Evolutionary conservation across 1,140 invertebrate genomes (phyloP).

Genomic region (Melitaea cinxia): DNA sequence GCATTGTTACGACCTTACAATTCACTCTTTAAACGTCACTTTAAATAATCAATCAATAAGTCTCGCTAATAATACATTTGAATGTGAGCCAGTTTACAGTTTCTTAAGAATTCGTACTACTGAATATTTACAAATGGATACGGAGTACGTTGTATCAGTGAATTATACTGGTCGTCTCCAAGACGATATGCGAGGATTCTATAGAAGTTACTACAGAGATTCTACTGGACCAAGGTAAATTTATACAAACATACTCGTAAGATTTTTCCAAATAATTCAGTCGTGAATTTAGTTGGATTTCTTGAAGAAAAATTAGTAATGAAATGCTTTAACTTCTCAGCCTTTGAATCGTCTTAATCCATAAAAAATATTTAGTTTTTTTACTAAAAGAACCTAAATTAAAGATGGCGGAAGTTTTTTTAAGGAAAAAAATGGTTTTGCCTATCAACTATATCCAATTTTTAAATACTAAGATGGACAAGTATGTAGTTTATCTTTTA

Average conservation of each 20-base stretch:
- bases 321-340: too few relatives aligned
- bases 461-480: too few relatives aligned
- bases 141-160: slow-evolving; percentile 53
- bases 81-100: slow-evolving; percentile 54
- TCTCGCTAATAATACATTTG: slow-evolving; percentile 36
- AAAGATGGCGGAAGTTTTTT: too few relatives aligned
- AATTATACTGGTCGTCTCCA: slow-evolving; percentile 76
- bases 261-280: neutral
- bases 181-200: slow-evolving; percentile 82
- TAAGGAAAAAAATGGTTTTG: too few relatives aligned
- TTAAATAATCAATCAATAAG: too few relatives aligned
- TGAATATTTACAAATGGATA: slow-evolving; percentile 33
- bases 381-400: too few relatives aligned
- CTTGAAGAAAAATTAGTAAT: too few relatives aligned
- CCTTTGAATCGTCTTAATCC: too few relatives aligned
- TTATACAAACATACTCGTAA: neutral
- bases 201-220: slow-evolving; percentile 80
- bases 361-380: too few relatives aligned
- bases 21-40: slow-evolving; percentile 46
- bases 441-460: too few relatives aligned
- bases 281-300: too few relatives aligned
- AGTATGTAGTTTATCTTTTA: too few relatives aligned
- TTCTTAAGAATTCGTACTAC: slow-evolving; percentile 58
- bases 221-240: slow-evolving; percentile 55
- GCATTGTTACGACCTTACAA: slow-evolving; percentile 84